Percentiles rank a stretch among this genome's conserved stretches.
phyloP scores from a whole-genome alignment of 2,888 invertebrate species.

The Molanna angustata region DNA sequence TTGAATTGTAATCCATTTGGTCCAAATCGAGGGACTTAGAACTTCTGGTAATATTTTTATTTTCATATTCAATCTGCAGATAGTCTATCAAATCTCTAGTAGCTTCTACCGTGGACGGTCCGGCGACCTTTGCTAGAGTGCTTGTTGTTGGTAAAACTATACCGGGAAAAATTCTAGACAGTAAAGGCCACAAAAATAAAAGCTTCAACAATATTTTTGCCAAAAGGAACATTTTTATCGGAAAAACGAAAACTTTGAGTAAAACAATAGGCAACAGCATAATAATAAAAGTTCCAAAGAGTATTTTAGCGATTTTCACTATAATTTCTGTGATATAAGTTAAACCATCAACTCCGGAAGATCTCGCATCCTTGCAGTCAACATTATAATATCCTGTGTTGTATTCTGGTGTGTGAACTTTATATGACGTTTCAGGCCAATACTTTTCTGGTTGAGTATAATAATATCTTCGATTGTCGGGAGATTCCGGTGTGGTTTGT shows the following conservation, averaged over 20 bases:
- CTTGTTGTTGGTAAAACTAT: conserved; percentile 33
- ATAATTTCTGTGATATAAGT: conserved; percentile 24
- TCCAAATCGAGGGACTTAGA: conserved; percentile 7
- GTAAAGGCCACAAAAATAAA: conserved; percentile 49
- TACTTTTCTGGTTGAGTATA: conserved; percentile 3
- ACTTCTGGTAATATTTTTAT: conserved; percentile 15
- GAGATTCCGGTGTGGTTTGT: conserved; percentile 3
- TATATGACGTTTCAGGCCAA: too few relatives aligned
- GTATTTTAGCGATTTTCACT: conserved; percentile 49
- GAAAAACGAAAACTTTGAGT: conserved; percentile 47
- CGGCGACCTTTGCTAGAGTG: conserved; percentile 14
- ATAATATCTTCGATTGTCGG: conserved; percentile 9
- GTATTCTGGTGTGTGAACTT: conserved; percentile 9
- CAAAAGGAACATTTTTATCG: conserved; percentile 43
- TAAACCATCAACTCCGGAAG: conserved; percentile 15
- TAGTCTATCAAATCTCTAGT: conserved; percentile 18
- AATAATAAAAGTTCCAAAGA: conserved; percentile 48
- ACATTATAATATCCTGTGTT: conserved; percentile 16
- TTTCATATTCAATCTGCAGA: conserved; percentile 7
- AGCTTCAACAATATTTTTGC: conserved; percentile 49
- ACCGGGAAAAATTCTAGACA: conserved; percentile 49
- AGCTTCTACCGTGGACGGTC: conserved; percentile 12
- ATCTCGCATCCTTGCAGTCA: conserved; percentile 36
- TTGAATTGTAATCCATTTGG: background rate
- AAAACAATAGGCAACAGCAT: conserved; percentile 46